phyloP scores from a whole-genome alignment of 2,797 vertebrate species.

The Peromyscus nudipes region DNA sequence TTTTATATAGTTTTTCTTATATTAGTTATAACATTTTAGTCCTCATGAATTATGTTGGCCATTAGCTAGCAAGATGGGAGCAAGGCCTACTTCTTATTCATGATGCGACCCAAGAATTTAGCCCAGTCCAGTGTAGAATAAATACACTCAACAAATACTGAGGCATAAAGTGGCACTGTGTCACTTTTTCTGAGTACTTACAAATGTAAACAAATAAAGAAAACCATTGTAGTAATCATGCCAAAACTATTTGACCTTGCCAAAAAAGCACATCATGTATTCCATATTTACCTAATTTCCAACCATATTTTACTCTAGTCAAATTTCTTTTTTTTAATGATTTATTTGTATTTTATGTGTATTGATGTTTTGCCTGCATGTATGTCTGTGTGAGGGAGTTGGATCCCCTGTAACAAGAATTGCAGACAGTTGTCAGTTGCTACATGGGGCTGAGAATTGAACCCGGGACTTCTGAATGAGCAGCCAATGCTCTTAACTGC shows the following conservation, averaged over 20 bases:
- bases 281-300: constrained; percentile 59
- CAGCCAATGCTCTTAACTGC: neutral
- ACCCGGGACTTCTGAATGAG: neutral
- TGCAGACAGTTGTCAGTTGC: neutral
- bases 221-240: constrained; percentile 30
- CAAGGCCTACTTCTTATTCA: constrained; percentile 8
- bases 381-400: neutral
- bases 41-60: constrained; percentile 20
- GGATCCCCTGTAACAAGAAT: neutral
- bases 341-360: neutral
- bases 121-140: neutral
- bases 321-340: neutral
- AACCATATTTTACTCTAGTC: constrained; percentile 42
- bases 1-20: too few species aligned
- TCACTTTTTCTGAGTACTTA: constrained; percentile 56
- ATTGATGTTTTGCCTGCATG: neutral
- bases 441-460: neutral
- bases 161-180: neutral
- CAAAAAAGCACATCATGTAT: constrained; percentile 28
- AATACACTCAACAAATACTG: neutral
- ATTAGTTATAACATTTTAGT: too few species aligned
- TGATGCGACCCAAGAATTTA: neutral
- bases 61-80: neutral
- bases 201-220: constrained; percentile 28
- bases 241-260: constrained; percentile 39